Percentiles rank a stretch among this genome's conserved stretches.
These are phyloP conservation scores for Drosophila pseudotalamancana DNA, from an alignment of 2,888 invertebrate genomes.

Conservation along the genomic window DNA sequence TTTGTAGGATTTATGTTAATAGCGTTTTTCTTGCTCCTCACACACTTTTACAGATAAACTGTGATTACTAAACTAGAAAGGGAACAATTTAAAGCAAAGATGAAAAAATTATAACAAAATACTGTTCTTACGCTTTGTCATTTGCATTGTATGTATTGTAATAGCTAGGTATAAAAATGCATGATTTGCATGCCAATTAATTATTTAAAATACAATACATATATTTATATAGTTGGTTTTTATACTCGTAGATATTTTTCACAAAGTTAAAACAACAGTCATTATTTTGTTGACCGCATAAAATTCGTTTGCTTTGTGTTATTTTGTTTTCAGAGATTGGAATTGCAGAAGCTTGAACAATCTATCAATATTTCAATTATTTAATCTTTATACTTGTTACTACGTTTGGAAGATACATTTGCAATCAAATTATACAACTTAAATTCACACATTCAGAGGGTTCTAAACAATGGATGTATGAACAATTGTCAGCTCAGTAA, in stretches of 20 bases:
- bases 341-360: slow-evolving; percentile 55
- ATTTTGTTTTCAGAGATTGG: slow-evolving; percentile 29
- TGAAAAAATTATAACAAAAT: slow-evolving; percentile 68
- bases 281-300: slow-evolving; percentile 5
- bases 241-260: slow-evolving; percentile 38
- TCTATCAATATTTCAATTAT: slow-evolving; percentile 37
- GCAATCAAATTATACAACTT: slow-evolving; percentile 32
- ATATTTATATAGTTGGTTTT: slow-evolving; percentile 33
- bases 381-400: slow-evolving; percentile 38
- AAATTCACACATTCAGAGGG: slow-evolving; percentile 45
- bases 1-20: slow-evolving; percentile 71
- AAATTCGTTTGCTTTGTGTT: slow-evolving; percentile 11
- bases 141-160: slow-evolving; percentile 63
- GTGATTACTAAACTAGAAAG: slow-evolving; percentile 59
- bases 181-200: slow-evolving; percentile 45
- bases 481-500: slow-evolving; percentile 46
- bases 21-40: slow-evolving; percentile 54
- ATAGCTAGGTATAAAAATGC: slow-evolving; percentile 74
- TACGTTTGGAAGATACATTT: slow-evolving; percentile 68
- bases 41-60: slow-evolving; percentile 22
- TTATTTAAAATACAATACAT: slow-evolving; percentile 60
- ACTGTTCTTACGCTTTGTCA: slow-evolving; percentile 74
- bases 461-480: slow-evolving; percentile 33
- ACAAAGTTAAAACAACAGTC: slow-evolving; percentile 30
- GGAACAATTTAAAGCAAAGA: slow-evolving; percentile 62